Evolutionary conservation across 2,113 vertebrate species (phyloP), one percentile per base, ranked within the genome.

Genomic region (Ophthalmolycus amberensis): DNA sequence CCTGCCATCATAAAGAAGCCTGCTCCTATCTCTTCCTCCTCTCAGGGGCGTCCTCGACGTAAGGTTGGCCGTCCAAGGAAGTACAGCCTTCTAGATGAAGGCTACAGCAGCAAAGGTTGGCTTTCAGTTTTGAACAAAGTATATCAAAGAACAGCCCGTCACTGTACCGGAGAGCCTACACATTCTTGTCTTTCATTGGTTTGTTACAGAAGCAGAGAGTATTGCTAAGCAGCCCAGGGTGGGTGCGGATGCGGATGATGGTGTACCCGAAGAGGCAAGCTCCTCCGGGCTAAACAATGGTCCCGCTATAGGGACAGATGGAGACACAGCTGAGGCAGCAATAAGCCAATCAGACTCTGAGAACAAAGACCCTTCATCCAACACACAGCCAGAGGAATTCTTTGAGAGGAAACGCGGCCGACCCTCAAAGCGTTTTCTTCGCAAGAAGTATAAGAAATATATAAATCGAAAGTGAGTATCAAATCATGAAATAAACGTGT

Each of bases 371-470:
- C 96, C 96, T 1, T 96, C 96, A 6, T 95, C 95, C 79, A 96
- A 95, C 82, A 87, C 88, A 0, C 70, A 85, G 44, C 88, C 93
- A 0, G 96, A 97, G 5, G 97, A 97, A 0, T 46, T 88, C 11
- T 69, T 93, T 2, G 95, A 95, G 4, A 95, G 96, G 56, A 95
- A 97, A 77, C 95, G 97, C 0, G 98, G 98, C 0, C 94, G 97
- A 11, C 98, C 98, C 54, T 97, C 98, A 34, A 96, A 97, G 72
- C 95, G 96, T 32, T 98, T 98, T 90, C 95, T 98, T 42, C 96
- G 98, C 80, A 99, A 97, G 91, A 99, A 97, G 88, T 99, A 99
- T 90, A 97, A 96, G 92, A 98, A 97, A 91, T 99, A 97, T 52
- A 95, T 95, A 56, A 96, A 94, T 72, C 92, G 73, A 88, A 96